phyloP scores from a whole-genome alignment of 2,888 invertebrate species.

The Bhutanitis thaidina region DNA sequence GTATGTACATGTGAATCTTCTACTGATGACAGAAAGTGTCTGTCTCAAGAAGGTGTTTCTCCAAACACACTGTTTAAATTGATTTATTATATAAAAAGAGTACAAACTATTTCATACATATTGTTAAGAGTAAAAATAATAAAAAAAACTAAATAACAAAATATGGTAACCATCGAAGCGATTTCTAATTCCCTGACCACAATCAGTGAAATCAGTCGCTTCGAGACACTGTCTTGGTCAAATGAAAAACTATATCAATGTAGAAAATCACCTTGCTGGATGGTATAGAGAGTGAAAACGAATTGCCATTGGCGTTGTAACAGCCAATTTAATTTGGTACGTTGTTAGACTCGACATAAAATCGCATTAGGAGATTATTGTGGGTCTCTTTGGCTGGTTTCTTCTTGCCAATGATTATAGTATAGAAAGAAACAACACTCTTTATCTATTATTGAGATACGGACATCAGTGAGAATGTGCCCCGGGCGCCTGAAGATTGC shows the following conservation, averaged over 20 bases:
- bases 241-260: conserved; percentile 68
- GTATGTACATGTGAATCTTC: no score
- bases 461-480: conserved; percentile 40
- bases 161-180: conserved; percentile 13
- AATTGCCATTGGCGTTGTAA: conserved; percentile 38
- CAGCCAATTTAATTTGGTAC: conserved; percentile 40
- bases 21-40: no score
- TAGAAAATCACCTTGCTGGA: conserved; percentile 65
- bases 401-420: conserved; percentile 37
- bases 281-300: conserved; percentile 71
- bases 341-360: conserved; percentile 20
- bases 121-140: no score
- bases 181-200: conserved; percentile 31
- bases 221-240: conserved; percentile 33
- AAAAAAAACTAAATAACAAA: no score
- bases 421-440: conserved; percentile 37
- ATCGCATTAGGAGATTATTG: conserved; percentile 8
- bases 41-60: no score
- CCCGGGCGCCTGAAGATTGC: conserved; percentile 45
- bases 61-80: no score
- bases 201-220: conserved; percentile 58
- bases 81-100: no score
- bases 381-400: conserved; percentile 7
- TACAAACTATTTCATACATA: no score
- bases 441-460: conserved; percentile 49